phyloP scores from a whole-genome alignment of 2,888 invertebrate genomes.

The Blastobasis adustella region DNA sequence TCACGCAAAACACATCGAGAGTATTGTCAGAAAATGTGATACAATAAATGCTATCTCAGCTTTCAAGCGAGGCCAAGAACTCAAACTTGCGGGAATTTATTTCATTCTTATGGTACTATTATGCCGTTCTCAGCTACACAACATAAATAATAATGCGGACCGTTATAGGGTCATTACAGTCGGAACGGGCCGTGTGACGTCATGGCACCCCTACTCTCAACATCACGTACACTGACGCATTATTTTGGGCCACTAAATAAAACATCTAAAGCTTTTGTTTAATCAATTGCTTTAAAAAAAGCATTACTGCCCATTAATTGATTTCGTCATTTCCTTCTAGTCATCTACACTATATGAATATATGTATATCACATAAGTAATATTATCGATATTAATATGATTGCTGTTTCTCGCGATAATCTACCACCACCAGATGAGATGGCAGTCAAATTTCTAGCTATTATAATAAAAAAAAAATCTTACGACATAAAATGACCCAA shows the following conservation, averaged over 20 bases:
- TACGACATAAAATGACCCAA: no score
- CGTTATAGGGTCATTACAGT: slow-evolving; percentile 70
- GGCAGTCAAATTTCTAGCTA: no score
- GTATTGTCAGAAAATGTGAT: slow-evolving; percentile 52
- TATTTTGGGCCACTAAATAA: slow-evolving; percentile 22
- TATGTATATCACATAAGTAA: no score
- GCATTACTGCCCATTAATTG: no score
- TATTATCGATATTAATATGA: no score
- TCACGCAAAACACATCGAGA: slow-evolving; percentile 46
- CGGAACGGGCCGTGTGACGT: slow-evolving; percentile 55
- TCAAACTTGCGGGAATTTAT: slow-evolving; percentile 67
- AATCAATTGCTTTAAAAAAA: no score
- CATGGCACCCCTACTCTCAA: slow-evolving; percentile 28
- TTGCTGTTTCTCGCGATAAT: no score
- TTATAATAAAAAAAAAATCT: no score
- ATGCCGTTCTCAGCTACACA: slow-evolving; percentile 71
- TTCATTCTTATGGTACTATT: slow-evolving; percentile 71
- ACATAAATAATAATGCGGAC: slow-evolving; percentile 71
- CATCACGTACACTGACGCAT: slow-evolving; percentile 18
- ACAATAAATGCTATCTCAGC: slow-evolving; percentile 62
- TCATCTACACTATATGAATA: no score
- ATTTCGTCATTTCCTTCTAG: no score
- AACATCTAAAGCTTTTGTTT: slow-evolving; percentile 5
- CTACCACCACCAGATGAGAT: no score
- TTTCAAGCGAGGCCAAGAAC: slow-evolving; percentile 60